Conservation (phyloP, 2,888 invertebrate species). For the Hypolimnas misippus region DNA sequence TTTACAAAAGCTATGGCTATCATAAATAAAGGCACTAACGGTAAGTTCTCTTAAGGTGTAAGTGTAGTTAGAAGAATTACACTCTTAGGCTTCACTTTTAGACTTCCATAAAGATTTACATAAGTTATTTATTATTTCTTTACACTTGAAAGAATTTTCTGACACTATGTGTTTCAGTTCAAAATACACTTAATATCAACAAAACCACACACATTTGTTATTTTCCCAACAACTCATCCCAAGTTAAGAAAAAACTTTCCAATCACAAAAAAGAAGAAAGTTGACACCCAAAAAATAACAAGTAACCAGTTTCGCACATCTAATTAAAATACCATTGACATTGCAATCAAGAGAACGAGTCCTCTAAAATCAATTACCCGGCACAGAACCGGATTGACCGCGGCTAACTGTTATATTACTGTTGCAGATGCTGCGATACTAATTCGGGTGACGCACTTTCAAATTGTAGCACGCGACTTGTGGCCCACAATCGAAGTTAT, state of each 20-base stretch:
- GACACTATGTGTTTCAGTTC: too few species aligned
- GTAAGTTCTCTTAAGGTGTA: too few species aligned
- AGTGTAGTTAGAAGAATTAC: too few species aligned
- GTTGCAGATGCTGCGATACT: conserved; percentile 26
- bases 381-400: conserved; percentile 11
- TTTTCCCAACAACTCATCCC: too few species aligned
- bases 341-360: conserved; percentile 14
- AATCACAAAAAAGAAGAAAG: neutral
- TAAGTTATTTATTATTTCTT: too few species aligned
- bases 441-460: conserved; percentile 24
- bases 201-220: too few species aligned
- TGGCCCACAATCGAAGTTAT: neutral
- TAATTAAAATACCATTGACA: conserved; percentile 9
- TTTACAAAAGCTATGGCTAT: too few species aligned
- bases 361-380: conserved; percentile 16
- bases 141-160: too few species aligned
- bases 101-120: too few species aligned
- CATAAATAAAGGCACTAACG: too few species aligned
- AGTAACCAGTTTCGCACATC: neutral
- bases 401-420: conserved; percentile 28
- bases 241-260: neutral
- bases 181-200: too few species aligned
- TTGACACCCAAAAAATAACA: neutral
- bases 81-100: too few species aligned
- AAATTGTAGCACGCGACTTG: conserved; percentile 14